A percentile compares a stretch with the other conserved stretches of the same genome.
Evolutionary conservation across 1,140 invertebrate genomes (phyloP).

Genomic region (Trigoniulus corallinus): DNA sequence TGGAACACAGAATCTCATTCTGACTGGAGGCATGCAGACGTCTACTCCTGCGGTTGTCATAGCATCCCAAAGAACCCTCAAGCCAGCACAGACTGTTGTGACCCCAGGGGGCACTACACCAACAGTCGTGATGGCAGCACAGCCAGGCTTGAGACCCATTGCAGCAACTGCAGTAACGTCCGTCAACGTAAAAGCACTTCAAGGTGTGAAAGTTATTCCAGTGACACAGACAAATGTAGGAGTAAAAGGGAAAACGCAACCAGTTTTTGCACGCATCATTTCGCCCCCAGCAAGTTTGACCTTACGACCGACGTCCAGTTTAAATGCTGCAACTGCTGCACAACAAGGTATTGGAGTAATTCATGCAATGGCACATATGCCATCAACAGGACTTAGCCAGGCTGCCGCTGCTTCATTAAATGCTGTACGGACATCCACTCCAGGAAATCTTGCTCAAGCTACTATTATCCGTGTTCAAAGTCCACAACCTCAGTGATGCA

Average conservation of each 20-base stretch:
- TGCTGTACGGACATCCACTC: not conserved
- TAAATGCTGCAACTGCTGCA: not conserved
- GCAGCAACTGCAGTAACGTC: conserved; percentile 1
- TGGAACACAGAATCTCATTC: not conserved
- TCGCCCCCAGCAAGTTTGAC: conserved; percentile 21
- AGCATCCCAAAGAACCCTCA: conserved; percentile 8
- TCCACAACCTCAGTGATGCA: not conserved
- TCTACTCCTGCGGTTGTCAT: conserved; percentile 3
- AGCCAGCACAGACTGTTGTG: conserved; percentile 11
- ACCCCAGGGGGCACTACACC: conserved; percentile 16
- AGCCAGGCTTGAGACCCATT: conserved; percentile 13
- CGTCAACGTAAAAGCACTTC: conserved; percentile 6
- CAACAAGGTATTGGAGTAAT: conserved; percentile 6
- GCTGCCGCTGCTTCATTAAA: not conserved
- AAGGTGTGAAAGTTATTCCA: conserved; percentile 9
- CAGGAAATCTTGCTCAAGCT: not conserved
- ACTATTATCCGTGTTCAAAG: conserved; percentile 3
- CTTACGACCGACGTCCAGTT: not conserved
- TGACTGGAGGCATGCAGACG: not conserved
- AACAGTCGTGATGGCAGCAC: conserved; percentile 11
- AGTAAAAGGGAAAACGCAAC: conserved; percentile 20
- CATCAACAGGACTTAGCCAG: not conserved
- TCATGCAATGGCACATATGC: not conserved
- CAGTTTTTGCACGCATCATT: conserved; percentile 25
- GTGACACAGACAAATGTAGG: conserved; percentile 10